Conservation (phyloP, 2,888 invertebrate species). For the Ophioninae sp. region DNA sequence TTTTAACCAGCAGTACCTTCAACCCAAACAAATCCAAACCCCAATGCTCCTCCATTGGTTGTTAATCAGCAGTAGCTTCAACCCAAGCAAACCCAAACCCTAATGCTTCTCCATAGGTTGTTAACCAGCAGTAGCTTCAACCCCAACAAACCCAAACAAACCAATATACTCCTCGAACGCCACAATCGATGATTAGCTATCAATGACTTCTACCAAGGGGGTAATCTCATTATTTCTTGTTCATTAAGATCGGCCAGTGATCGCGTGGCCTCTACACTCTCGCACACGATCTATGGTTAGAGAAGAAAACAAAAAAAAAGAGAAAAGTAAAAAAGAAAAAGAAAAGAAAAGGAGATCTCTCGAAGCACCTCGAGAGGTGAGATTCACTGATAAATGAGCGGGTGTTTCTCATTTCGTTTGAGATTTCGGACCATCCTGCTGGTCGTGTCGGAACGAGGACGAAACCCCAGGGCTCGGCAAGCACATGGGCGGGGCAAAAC, state of each 20-base stretch:
- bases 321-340: conserved; percentile 31
- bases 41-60: too few species aligned
- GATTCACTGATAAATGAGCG: conserved; percentile 79
- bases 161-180: too few species aligned
- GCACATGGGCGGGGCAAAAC: conserved; percentile 73
- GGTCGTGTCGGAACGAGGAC: conserved; percentile 73
- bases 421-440: conserved; percentile 67
- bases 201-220: conserved; percentile 9
- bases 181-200: too few species aligned
- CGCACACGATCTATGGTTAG: conserved; percentile 40
- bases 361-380: conserved; percentile 62
- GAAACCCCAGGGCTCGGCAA: conserved; percentile 61
- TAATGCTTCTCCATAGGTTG: too few species aligned
- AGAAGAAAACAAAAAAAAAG: conserved; percentile 34
- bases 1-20: too few species aligned
- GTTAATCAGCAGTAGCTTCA: too few species aligned
- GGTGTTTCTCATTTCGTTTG: conserved; percentile 75
- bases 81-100: too few species aligned
- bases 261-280: conserved; percentile 63
- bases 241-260: conserved; percentile 63
- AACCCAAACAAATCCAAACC: too few species aligned
- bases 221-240: conserved; percentile 51
- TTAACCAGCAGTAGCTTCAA: too few species aligned
- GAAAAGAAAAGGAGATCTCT: conserved; percentile 60
- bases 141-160: too few species aligned